phyloP scores from a whole-genome alignment of 1,140 invertebrate species.

The Drosophila chauvacae region DNA sequence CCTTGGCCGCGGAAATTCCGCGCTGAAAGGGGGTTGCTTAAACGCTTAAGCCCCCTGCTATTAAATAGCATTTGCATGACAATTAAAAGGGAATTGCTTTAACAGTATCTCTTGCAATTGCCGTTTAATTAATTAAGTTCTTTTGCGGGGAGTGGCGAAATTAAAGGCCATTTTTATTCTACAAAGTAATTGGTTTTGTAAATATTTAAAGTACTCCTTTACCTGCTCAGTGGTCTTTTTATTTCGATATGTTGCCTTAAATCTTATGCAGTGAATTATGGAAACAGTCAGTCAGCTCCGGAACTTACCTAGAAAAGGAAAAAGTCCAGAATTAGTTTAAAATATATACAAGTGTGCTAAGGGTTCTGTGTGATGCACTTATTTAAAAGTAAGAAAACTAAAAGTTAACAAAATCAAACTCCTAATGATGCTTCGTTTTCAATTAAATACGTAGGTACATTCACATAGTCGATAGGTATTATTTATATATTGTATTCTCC shows the following conservation, averaged over 20 bases:
- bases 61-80: slow-evolving; percentile 34
- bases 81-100: slow-evolving; percentile 19
- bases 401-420: slow-evolving; percentile 6
- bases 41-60: slow-evolving; percentile 16
- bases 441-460: slow-evolving; percentile 19
- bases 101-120: neutral
- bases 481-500: slow-evolving; percentile 8
- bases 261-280: neutral
- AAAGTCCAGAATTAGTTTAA: slow-evolving; percentile 40
- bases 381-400: slow-evolving; percentile 16
- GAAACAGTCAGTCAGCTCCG: slow-evolving; percentile 11
- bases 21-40: slow-evolving; percentile 16
- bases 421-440: slow-evolving; percentile 51
- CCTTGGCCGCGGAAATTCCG: slow-evolving; percentile 31
- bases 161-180: no score
- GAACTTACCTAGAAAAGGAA: slow-evolving; percentile 71
- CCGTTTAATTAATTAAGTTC: slow-evolving; percentile 11
- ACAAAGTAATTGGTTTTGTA: no score
- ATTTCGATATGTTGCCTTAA: neutral
- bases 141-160: neutral
- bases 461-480: neutral
- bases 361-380: slow-evolving; percentile 1
- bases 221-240: neutral
- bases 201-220: neutral
- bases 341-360: neutral